Evolutionary conservation across 1,140 invertebrate species (phyloP).

Genomic region (Tachypleus tridentatus): DNA sequence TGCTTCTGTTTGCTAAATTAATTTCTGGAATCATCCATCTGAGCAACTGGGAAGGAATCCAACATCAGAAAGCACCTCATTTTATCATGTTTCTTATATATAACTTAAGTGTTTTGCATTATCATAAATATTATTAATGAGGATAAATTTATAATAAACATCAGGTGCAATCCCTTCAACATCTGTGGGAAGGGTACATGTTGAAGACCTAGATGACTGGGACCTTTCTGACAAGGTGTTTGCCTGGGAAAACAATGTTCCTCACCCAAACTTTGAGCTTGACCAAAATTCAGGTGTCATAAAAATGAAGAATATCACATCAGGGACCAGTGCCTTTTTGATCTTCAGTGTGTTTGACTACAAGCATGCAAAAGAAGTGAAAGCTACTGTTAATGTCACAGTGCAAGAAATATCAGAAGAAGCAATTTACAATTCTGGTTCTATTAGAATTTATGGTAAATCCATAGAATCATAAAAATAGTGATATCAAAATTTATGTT

Average conservation of each 20-base stretch:
- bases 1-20: too few relatives aligned
- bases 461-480: not conserved
- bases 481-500: too few relatives aligned
- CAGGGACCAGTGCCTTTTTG: conserved; percentile 65
- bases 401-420: conserved; percentile 90
- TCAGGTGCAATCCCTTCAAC: conserved; percentile 68
- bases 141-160: too few relatives aligned
- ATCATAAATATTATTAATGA: too few relatives aligned
- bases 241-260: conserved; percentile 68
- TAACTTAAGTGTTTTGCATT: too few relatives aligned
- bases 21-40: too few relatives aligned
- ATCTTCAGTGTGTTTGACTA: conserved; percentile 86
- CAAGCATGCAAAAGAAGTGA: conserved; percentile 83
- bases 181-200: conserved; percentile 87
- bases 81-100: too few relatives aligned
- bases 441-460: conserved; percentile 65
- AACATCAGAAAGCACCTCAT: too few relatives aligned
- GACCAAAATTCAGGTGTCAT: conserved; percentile 90
- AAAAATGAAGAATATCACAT: conserved; percentile 80
- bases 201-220: conserved; percentile 95
- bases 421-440: conserved; percentile 88
- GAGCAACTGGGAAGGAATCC: too few relatives aligned
- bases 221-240: conserved; percentile 94
- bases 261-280: conserved; percentile 60
- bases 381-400: conserved; percentile 82